These are phyloP conservation scores for Leontopithecus rosalia DNA, from an alignment of 2,797 vertebrate genomes.

Conservation along the genomic window DNA sequence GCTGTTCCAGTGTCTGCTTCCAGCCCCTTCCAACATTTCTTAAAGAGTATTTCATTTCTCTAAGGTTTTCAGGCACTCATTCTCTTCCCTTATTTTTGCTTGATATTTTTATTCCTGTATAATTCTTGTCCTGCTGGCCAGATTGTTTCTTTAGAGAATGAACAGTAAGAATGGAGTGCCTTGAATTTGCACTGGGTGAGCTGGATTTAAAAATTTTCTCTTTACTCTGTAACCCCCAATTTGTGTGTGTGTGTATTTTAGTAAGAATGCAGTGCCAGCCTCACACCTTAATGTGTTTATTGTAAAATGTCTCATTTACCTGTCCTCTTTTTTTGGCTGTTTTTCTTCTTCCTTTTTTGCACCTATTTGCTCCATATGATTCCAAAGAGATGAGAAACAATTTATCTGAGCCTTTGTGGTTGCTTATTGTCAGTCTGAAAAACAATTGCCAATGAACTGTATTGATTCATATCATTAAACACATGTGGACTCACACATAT, in stretches of 20 bases:
- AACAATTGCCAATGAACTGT: neutral
- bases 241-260: neutral
- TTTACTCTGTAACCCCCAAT: neutral
- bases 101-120: neutral
- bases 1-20: neutral
- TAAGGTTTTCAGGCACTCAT: neutral
- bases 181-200: neutral
- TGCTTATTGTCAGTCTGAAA: conserved; percentile 22
- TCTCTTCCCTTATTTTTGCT: neutral
- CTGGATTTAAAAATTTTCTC: neutral
- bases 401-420: neutral
- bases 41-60: neutral
- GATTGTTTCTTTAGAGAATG: neutral
- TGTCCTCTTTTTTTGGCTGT: neutral
- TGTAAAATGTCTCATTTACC: neutral
- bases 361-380: neutral
- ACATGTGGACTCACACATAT: neutral
- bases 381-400: conserved; percentile 37
- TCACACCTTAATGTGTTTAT: neutral
- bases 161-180: neutral
- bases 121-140: neutral
- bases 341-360: neutral
- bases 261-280: neutral
- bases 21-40: neutral
- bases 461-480: neutral